Evolutionary conservation across 2,797 vertebrate species (phyloP), one percentile per base, ranked within the genome.

Genomic region (Aselliscus stoliczkanus): DNA sequence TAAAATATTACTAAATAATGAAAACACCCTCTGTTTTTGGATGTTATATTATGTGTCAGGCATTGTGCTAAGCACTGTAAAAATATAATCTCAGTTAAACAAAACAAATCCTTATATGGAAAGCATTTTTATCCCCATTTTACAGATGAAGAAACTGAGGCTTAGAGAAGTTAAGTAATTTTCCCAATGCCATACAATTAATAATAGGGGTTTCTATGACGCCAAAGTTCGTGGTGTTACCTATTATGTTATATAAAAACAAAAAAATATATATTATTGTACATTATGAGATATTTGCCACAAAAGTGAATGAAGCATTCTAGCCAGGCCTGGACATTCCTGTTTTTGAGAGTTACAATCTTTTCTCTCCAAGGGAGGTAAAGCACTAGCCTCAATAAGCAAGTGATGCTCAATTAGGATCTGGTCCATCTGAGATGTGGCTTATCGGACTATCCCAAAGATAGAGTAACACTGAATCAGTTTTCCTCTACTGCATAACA

Each of bases 1-100:
- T 56, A 86, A 93, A 84, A 83, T 77, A 84, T 34, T 29, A 2
- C 81, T 88, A 88, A 93, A 50, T 82, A 93, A 79, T 85, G 88
- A 95, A 95, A 85, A 44, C 2, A 42, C 0, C 31, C 8, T 65
- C 64, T 77, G 23, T 31, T 81, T 93, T 81, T 20, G 1, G 29
- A 79, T 90, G 52, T 69, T 34, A 60, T 67, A 50, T 67, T 62
- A 76, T 37, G 5, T 47, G 18, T 87, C 82, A 90, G 31, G 29
- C n/a, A 39, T 42, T 27, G 1, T 10, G 21, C 10, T 85, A 60
- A 90, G n/a, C 37, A 75, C 54, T 76, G 4, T 75, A 79, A 79
- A 95, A 87, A 31, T 80, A 87, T 37, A 83, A 75, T 69, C 52
- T 85, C 54, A 80, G 29, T 52, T 75, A 95, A 90, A 93, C 39